phyloP scores from a whole-genome alignment of 2,113 vertebrate species.

The Lates calcarifer region DNA sequence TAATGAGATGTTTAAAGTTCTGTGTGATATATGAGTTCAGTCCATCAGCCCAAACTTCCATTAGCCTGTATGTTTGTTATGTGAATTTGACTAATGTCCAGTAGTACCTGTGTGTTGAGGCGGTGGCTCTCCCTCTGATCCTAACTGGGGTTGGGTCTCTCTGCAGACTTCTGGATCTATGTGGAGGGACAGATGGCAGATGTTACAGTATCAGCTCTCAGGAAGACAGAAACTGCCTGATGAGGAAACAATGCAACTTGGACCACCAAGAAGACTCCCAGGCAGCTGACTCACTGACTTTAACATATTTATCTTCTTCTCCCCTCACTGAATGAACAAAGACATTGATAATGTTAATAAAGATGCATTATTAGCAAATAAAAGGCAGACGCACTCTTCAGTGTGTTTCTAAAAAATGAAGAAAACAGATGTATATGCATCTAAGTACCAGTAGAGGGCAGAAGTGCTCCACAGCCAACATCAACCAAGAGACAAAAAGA shows the following conservation, averaged over 20 bases:
- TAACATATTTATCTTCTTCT: background rate
- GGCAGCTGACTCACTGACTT: background rate
- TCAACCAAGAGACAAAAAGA: constrained; percentile 17
- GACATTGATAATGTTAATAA: background rate
- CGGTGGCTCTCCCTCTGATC: constrained; percentile 34
- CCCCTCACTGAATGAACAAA: background rate
- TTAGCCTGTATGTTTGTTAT: too few species aligned
- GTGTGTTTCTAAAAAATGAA: background rate
- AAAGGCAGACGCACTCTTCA: background rate
- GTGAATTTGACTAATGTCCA: background rate
- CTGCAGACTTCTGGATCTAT: constrained; percentile 85
- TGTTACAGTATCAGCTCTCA: background rate
- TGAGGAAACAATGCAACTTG: background rate
- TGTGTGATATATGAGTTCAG: too few species aligned
- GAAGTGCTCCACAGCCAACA: constrained; percentile 22
- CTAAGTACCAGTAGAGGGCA: constrained; percentile 59
- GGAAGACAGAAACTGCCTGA: background rate
- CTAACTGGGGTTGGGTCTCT: constrained; percentile 83
- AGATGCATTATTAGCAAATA: background rate
- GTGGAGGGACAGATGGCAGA: constrained; percentile 14
- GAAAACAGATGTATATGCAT: background rate
- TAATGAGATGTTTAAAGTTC: too few species aligned
- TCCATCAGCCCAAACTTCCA: too few species aligned
- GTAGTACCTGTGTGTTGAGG: constrained; percentile 61
- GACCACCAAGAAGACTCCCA: background rate